Base-by-base conservation (phyloP, 2,113 vertebrate species). In the Thomomys bottae region DNA sequence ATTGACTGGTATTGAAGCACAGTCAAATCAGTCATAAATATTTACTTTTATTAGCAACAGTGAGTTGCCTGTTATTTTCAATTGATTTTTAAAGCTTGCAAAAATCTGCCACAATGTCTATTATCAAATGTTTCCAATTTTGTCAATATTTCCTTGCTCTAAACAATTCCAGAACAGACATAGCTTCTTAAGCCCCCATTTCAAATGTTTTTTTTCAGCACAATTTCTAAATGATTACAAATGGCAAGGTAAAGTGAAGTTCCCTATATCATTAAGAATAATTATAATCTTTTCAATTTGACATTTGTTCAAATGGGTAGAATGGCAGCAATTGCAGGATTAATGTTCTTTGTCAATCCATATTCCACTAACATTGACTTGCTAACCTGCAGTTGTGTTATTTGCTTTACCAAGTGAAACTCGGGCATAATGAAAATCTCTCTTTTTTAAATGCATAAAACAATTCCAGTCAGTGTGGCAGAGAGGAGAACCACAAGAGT, bases 21-120 rank as follows among this genome's bases (percentile, higher is more conserved):
- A 98, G 98, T 99, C 98, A 98, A 98, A 99, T 99, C 98, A 98
- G 98, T 99, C 99, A 99, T 99, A 99, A 99, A 99, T 99, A 99
- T 99, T 99, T 99, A 99, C 99, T 98, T 98, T 98, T 98, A 98
- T 98, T 98, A 98, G 98, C 98, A 98, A 98, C 98, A 98, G 98
- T 98, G 98, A 97, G 97, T 97, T 98, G 98, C 98, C 98, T 98
- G 98, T 98, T 98, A 98, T 98, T 98, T 98, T 80, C 94, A 94
- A 99, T 99, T 98, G 99, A 99, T 99, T 99, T 98, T 98, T 98
- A 98, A 97, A 97, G 98, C 98, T 97, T 97, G 96, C 92, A 97
- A 96, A 98, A 98, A 97, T 97, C 97, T 96, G 98, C 97, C 96
- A 97, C 97, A 96, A 97, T 97, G 97, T 97, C 97, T 97, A 96